Evolutionary conservation across 2,113 vertebrate species (phyloP).

Genomic region (Ciconia maguari): DNA sequence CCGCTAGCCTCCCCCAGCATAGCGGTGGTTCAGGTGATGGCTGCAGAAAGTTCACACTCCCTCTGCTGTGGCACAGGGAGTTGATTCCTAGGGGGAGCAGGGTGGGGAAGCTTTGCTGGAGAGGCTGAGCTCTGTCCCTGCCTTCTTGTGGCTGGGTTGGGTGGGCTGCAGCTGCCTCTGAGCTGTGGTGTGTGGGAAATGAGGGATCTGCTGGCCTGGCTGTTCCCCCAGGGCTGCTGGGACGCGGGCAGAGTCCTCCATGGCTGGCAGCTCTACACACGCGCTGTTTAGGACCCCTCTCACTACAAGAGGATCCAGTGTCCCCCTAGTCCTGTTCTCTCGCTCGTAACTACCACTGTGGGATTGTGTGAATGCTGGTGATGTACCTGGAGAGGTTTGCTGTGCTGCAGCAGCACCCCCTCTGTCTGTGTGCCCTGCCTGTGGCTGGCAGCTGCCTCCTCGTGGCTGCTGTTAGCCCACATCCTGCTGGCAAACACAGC

Average conservation of each 20-base stretch:
- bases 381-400: accelerated
- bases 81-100: neutral
- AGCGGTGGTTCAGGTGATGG: neutral
- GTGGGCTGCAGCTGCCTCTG: neutral
- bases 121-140: neutral
- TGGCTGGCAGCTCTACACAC: neutral
- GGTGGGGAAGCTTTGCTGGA: neutral
- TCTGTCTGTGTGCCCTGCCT: neutral
- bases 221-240: neutral
- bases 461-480: neutral
- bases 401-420: neutral
- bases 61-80: neutral
- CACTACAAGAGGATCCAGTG: neutral
- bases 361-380: neutral
- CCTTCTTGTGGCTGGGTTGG: neutral
- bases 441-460: neutral
- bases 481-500: neutral
- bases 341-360: accelerated
- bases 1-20: neutral
- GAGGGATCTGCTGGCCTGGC: neutral
- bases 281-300: neutral
- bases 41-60: neutral
- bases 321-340: neutral
- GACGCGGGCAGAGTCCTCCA: neutral
- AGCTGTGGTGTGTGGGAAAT: neutral